A percentile compares a stretch with the other conserved stretches of the same genome.
These are phyloP conservation scores for Zosterops japonicus DNA, from an alignment of 2,113 vertebrate genomes.

Conservation along the genomic window DNA sequence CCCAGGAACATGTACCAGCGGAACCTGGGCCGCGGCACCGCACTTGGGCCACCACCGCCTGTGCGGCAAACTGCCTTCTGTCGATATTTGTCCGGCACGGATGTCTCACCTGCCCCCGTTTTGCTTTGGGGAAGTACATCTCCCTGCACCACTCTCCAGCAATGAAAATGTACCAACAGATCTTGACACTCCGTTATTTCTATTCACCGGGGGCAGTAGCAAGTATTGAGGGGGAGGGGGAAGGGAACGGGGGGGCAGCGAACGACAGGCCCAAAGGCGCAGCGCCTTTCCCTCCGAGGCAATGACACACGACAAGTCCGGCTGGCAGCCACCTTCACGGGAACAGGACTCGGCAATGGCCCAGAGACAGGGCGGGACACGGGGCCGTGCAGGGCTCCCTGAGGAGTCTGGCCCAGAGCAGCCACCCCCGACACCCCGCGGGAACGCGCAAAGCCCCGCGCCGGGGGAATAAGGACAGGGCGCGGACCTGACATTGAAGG, in stretches of 20 bases:
- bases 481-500: rapidly evolving
- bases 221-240: rapidly evolving
- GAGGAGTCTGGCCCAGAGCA: background rate
- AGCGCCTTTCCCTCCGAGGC: background rate
- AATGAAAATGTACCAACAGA: background rate
- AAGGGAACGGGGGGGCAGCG: rapidly evolving
- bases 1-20: background rate
- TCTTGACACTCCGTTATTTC: background rate
- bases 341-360: background rate
- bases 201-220: background rate
- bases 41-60: background rate
- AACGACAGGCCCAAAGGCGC: background rate
- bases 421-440: background rate
- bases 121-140: background rate
- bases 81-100: background rate
- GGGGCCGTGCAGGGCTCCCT: background rate
- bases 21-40: background rate
- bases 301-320: no score
- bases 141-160: background rate
- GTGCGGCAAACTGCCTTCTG: background rate
- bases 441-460: background rate
- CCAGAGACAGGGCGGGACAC: rapidly evolving
- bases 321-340: background rate
- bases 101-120: background rate
- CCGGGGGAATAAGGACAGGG: no score